Percentiles rank a stretch among this genome's conserved stretches.
Conservation (phyloP, 2,113 vertebrate species). For the Laticauda colubrina region DNA sequence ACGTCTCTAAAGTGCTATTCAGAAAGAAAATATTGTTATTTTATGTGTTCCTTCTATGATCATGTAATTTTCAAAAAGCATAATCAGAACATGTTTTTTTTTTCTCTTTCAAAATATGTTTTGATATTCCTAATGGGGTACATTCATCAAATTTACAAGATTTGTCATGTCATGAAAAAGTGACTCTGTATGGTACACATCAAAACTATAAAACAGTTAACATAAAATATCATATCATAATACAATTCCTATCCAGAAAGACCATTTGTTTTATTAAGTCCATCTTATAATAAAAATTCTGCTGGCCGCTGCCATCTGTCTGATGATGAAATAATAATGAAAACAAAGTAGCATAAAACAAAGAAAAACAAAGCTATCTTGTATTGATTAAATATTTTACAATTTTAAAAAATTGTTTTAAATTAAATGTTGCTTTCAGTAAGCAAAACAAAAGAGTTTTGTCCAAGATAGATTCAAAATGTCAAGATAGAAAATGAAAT, state of each 20-base stretch:
- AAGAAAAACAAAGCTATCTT: not conserved
- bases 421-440: constrained; percentile 18
- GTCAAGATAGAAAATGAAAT: not conserved
- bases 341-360: not conserved
- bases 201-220: not conserved
- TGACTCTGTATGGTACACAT: not conserved
- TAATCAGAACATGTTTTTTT: not conserved
- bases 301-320: not conserved
- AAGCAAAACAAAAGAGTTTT: constrained; percentile 1
- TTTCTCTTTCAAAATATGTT: not conserved
- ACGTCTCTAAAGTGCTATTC: not conserved
- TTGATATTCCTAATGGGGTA: not conserved
- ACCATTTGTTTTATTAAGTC: not conserved
- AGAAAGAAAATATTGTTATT: not conserved
- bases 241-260: not conserved
- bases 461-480: not conserved
- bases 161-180: not conserved
- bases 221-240: not conserved
- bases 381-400: not conserved
- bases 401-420: not conserved
- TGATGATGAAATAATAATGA: not conserved
- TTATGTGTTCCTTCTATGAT: not conserved
- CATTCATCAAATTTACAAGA: not conserved
- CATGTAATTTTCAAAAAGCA: not conserved
- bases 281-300: not conserved